phyloP scores from a whole-genome alignment of 2,797 vertebrate species.

The Acanthurus tractus region DNA sequence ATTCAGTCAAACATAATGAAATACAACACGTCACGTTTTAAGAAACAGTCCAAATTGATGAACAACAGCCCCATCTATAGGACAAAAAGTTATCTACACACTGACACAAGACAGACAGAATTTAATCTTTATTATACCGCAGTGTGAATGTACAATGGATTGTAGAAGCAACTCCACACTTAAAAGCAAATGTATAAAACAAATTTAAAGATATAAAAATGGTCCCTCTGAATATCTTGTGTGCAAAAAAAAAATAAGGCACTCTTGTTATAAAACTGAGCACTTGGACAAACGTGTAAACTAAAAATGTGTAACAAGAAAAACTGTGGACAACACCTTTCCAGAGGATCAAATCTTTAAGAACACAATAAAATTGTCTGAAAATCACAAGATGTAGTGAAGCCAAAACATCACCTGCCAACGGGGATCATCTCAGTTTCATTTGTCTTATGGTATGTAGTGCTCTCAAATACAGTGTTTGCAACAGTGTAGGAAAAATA shows the following conservation, averaged over 20 bases:
- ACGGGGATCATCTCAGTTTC: background rate
- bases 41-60: background rate
- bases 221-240: background rate
- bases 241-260: constrained; percentile 42
- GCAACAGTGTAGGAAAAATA: constrained; percentile 5
- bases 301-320: background rate
- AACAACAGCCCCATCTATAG: constrained; percentile 63
- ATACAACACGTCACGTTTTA: background rate
- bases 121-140: constrained; percentile 30
- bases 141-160: background rate
- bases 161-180: background rate
- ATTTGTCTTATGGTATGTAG: constrained; percentile 14
- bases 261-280: constrained; percentile 5
- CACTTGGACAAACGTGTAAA: background rate
- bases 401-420: background rate
- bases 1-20: background rate
- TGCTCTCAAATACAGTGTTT: constrained; percentile 15
- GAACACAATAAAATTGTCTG: background rate
- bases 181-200: background rate
- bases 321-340: background rate
- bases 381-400: background rate
- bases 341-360: background rate
- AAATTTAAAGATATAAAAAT: constrained; percentile 8
- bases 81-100: constrained; percentile 14
- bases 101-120: background rate